These are phyloP conservation scores for Ctenomys sociabilis DNA, from an alignment of 2,113 vertebrate species.

Conservation along the genomic window DNA sequence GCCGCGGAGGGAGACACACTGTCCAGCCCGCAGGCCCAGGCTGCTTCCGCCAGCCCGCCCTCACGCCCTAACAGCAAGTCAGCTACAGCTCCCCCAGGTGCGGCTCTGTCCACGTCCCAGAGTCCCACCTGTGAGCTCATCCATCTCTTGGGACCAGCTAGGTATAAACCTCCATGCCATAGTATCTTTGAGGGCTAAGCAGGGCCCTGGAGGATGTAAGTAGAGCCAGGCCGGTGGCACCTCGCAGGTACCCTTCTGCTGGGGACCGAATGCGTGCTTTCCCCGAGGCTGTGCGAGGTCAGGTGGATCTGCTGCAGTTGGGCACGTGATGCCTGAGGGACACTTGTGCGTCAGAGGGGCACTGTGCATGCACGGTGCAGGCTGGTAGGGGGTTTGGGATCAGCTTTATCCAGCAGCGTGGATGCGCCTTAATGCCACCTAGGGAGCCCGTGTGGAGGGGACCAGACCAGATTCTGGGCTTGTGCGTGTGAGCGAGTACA, in stretches of 20 bases:
- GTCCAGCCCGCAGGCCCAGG: background rate
- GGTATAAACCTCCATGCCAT: too few relatives aligned
- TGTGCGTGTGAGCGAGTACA: accelerated
- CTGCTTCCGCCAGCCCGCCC: background rate
- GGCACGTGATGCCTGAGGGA: accelerated
- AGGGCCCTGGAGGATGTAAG: background rate
- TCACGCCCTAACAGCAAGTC: background rate
- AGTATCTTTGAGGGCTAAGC: background rate
- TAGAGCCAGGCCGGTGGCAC: background rate
- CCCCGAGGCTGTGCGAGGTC: background rate
- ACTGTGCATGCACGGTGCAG: accelerated
- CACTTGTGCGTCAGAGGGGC: background rate
- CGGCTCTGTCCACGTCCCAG: background rate
- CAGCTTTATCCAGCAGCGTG: background rate
- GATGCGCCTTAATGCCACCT: background rate
- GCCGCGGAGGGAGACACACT: background rate
- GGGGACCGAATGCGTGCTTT: background rate
- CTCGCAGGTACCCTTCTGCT: background rate
- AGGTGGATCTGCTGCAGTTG: background rate
- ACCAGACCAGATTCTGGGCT: background rate
- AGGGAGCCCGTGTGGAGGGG: background rate
- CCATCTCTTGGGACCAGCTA: background rate
- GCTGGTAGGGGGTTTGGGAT: background rate
- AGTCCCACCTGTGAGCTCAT: background rate
- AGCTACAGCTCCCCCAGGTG: background rate